Evolutionary conservation across 2,113 vertebrate species (phyloP).

Genomic region (Danionella cerebrum): DNA sequence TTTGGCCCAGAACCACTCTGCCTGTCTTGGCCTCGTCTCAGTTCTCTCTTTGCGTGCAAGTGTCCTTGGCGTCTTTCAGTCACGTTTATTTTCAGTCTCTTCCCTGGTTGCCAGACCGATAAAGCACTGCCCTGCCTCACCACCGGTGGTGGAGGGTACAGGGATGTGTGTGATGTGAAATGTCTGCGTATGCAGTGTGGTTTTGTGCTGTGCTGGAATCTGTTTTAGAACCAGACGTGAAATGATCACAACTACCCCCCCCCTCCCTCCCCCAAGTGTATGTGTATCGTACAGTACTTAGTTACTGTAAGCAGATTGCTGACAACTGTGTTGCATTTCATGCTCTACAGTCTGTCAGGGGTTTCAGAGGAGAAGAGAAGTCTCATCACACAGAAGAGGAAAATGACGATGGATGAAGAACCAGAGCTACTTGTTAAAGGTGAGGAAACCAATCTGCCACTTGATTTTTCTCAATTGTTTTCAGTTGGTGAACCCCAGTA

Average conservation of each 20-base stretch:
- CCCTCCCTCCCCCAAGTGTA: neutral
- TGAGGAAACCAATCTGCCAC: slow-evolving; percentile 45
- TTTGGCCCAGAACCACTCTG: neutral
- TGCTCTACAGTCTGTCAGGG: slow-evolving; percentile 61
- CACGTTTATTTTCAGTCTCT: slow-evolving; percentile 66
- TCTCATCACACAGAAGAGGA: slow-evolving; percentile 80
- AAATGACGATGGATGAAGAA: slow-evolving; percentile 72
- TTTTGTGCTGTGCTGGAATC: slow-evolving; percentile 9
- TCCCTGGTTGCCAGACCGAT: slow-evolving; percentile 51
- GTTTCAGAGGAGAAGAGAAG: slow-evolving; percentile 80
- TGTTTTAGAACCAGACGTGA: slow-evolving; percentile 31
- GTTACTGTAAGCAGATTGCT: slow-evolving; percentile 52
- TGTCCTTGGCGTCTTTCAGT: slow-evolving; percentile 54
- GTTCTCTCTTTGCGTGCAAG: slow-evolving; percentile 35
- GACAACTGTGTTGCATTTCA: slow-evolving; percentile 23
- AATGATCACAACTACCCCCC: neutral
- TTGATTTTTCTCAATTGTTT: neutral
- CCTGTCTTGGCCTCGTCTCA: neutral
- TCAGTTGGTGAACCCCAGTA: neutral
- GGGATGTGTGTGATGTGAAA: slow-evolving; percentile 37
- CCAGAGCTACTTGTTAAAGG: slow-evolving; percentile 81
- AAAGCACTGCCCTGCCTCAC: slow-evolving; percentile 55
- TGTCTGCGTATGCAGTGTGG: slow-evolving; percentile 39
- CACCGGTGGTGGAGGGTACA: slow-evolving; percentile 46
- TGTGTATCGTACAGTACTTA: slow-evolving; percentile 33